Evolutionary conservation across 2,888 invertebrate species (phyloP), one percentile per base, ranked within the genome.

Genomic region (Acronicta psi): DNA sequence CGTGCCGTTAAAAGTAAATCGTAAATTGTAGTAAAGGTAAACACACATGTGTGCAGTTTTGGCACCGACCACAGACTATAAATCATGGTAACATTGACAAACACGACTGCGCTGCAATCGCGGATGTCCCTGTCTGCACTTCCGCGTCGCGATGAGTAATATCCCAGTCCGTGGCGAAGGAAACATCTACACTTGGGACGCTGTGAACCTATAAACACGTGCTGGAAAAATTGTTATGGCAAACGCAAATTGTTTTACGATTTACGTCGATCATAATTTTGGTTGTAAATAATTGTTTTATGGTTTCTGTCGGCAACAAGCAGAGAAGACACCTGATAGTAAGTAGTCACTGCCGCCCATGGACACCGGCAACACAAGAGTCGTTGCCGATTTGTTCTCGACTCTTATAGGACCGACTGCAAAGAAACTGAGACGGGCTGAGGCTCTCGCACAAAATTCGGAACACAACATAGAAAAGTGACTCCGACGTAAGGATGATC

Each of bases 61-160:
- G 89, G 88, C 88, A 86, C 60, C 76, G 79, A 78, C 82, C 84
- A 73, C 80, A 68, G 81, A 76, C 84, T 77, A 88, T 91, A 86
- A 86, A 88, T 91, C 88, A 86, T 80, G 65, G 66, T 69, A 82
- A 86, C 86, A 87, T 87, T 89, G 91, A 91, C 90, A 90, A 90
- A 91, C 88, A 88, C 83, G 84, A 82, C 79, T 80, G 82, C 83
- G 75, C 82, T 84, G 86, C 87, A 84, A 86, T 86, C 87, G 84
- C 88, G 88, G 90, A 90, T 85, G 87, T 85, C 79, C 79, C 84
- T 87, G 90, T 90, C 90, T 83, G 73, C 87, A 79, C 87, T 87
- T 89, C 88, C 89, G 88, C 80, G 90, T 84, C 72, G 85, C 80
- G 72, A 87, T 91, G 90, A 91, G 80, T 88, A 86, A 91, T 90